phyloP scores from a whole-genome alignment of 1,140 invertebrate genomes.

The Megathymus violae region DNA sequence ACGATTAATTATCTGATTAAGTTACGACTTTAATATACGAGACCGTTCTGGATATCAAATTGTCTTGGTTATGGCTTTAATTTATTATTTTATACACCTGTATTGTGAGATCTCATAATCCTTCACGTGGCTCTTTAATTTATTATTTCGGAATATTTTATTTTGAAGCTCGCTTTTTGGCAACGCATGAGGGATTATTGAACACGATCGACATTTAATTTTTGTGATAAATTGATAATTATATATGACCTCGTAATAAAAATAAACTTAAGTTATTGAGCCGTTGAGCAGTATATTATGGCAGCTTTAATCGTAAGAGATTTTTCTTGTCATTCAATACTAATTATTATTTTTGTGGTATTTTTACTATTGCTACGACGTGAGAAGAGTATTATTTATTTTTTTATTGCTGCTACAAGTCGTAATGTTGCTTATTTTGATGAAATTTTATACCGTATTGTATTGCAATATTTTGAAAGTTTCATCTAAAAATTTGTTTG shows the following conservation, averaged over 20 bases:
- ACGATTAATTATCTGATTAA: not conserved
- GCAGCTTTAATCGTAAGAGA: slow-evolving; percentile 31
- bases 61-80: slow-evolving; percentile 62
- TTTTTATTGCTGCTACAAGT: slow-evolving; percentile 30
- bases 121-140: not conserved
- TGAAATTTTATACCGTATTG: slow-evolving; percentile 1
- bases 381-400: slow-evolving; percentile 23
- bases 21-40: not conserved
- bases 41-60: slow-evolving; percentile 36
- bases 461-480: not conserved
- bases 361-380: slow-evolving; percentile 16
- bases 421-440: slow-evolving; percentile 19
- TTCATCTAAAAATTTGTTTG: not conserved
- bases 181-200: slow-evolving; percentile 5
- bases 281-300: slow-evolving; percentile 10
- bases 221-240: slow-evolving; percentile 27
- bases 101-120: slow-evolving; percentile 23
- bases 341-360: slow-evolving; percentile 26
- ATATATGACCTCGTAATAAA: slow-evolving; percentile 1
- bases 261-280: slow-evolving; percentile 15
- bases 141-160: not conserved
- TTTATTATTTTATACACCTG: slow-evolving; percentile 41
- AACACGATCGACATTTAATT: slow-evolving; percentile 1
- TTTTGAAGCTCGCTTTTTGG: no score
- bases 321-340: slow-evolving; percentile 20